These are phyloP conservation scores for Brachypterus glaber DNA, from an alignment of 2,888 invertebrate species.

Conservation along the genomic window DNA sequence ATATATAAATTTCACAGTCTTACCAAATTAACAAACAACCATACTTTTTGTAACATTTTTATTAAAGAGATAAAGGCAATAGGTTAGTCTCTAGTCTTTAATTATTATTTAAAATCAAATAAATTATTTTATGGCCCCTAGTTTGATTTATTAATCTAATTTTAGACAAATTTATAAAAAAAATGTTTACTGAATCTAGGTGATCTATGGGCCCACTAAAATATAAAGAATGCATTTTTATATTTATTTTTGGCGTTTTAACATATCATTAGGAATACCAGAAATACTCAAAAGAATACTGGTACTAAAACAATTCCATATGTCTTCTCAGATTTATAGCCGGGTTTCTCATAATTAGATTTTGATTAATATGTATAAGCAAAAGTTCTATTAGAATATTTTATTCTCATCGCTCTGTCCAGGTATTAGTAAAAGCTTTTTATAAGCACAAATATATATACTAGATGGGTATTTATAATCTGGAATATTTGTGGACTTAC, in stretches of 20 bases:
- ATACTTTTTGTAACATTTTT: too few species aligned
- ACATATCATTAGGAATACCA: constrained; percentile 36
- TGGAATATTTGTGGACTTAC: constrained; percentile 44
- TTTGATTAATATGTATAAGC: constrained; percentile 41
- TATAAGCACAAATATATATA: constrained; percentile 31
- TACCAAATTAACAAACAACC: too few species aligned
- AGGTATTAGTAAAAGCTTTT: constrained; percentile 43
- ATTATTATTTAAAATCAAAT: too few species aligned
- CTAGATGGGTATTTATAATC: constrained; percentile 42
- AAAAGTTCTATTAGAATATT: constrained; percentile 29
- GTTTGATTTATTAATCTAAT: too few species aligned
- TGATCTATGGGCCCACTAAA: too few species aligned
- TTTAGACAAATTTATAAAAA: too few species aligned
- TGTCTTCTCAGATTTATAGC: constrained; percentile 34
- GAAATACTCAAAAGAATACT: constrained; percentile 33
- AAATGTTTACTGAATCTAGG: too few species aligned
- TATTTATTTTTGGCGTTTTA: constrained; percentile 30
- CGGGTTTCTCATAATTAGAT: constrained; percentile 39
- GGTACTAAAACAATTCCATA: constrained; percentile 34
- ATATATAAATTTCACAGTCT: too few species aligned
- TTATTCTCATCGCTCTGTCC: too few species aligned
- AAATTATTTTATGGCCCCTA: too few species aligned
- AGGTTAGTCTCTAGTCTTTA: too few species aligned
- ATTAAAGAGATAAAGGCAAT: too few species aligned
- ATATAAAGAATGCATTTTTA: constrained; percentile 35